Evolutionary conservation across 30 jellyfish, hydroid and myxozoan species (phyloP).

Genomic region (Clytia hemisphaerica): DNA sequence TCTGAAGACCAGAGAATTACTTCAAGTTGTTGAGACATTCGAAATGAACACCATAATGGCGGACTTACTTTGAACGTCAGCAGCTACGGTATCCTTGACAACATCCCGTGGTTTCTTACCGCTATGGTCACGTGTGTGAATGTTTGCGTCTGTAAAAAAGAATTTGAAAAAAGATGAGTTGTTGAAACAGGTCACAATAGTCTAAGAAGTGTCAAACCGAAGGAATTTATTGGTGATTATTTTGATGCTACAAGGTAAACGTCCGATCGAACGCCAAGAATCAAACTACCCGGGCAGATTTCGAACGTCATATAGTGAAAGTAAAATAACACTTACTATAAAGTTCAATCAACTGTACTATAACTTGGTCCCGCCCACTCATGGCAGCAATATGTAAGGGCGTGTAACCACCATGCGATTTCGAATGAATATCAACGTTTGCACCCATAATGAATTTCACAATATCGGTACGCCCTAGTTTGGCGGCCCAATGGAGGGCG

Average conservation of each 20-base stretch:
- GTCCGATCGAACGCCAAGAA: background rate
- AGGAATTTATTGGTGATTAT: background rate
- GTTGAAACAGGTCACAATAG: background rate
- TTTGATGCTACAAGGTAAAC: too few relatives aligned
- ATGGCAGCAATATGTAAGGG: constrained; percentile 87
- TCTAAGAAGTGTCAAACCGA: background rate
- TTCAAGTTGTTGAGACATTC: background rate
- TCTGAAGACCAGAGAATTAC: background rate
- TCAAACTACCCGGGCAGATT: background rate
- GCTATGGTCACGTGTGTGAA: constrained; percentile 71
- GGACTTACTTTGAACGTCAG: constrained; percentile 68
- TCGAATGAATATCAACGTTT: constrained; percentile 54
- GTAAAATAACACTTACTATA: constrained; percentile 44
- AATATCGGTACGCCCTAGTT: constrained; percentile 67
- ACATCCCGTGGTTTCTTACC: constrained; percentile 86
- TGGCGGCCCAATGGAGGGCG: constrained; percentile 96
- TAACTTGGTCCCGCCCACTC: constrained; percentile 75
- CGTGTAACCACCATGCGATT: constrained; percentile 87
- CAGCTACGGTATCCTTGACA: constrained; percentile 76
- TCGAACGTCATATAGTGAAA: background rate
- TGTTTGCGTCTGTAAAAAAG: constrained; percentile 50
- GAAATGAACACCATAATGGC: too few relatives aligned
- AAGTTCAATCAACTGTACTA: constrained; percentile 53
- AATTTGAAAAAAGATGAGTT: background rate
- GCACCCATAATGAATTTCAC: constrained; percentile 56